Percentiles rank a stretch among this genome's conserved stretches.
phyloP scores from a whole-genome alignment of 2,797 vertebrate species.

The Paedocypris micromegethes region DNA sequence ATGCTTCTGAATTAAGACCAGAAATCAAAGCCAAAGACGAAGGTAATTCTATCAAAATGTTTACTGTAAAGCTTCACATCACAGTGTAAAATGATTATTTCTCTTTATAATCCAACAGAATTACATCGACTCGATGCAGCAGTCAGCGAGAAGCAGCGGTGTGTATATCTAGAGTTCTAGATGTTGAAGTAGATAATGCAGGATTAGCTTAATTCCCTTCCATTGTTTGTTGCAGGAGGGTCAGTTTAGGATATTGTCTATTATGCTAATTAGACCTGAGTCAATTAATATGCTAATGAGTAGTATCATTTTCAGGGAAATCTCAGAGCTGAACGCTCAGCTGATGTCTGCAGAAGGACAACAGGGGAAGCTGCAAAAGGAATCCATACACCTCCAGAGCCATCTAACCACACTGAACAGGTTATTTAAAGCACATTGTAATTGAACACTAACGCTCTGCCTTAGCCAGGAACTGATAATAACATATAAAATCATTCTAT shows the following conservation, averaged over 20 bases:
- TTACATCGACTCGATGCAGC: slow-evolving; percentile 52
- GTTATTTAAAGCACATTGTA: slow-evolving; percentile 32
- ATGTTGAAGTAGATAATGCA: too few relatives aligned
- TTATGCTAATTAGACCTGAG: not conserved
- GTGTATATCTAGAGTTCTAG: slow-evolving; percentile 14
- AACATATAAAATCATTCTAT: not conserved
- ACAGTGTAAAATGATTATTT: not conserved
- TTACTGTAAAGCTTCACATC: not conserved
- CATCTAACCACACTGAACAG: slow-evolving; percentile 47
- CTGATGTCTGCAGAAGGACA: slow-evolving; percentile 50
- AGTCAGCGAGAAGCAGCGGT: slow-evolving; percentile 57
- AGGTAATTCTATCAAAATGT: slow-evolving; percentile 49
- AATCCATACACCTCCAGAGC: slow-evolving; percentile 55
- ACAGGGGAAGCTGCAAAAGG: slow-evolving; percentile 51
- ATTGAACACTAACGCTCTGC: not conserved
- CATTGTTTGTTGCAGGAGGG: too few relatives aligned
- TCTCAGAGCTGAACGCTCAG: slow-evolving; percentile 56
- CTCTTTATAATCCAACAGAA: slow-evolving; percentile 44
- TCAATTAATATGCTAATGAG: not conserved
- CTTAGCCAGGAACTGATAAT: not conserved
- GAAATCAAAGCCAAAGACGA: slow-evolving; percentile 56
- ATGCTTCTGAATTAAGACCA: slow-evolving; percentile 32
- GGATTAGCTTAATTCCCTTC: too few relatives aligned
- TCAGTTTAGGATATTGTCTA: too few relatives aligned
- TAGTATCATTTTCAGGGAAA: slow-evolving; percentile 54